These are phyloP conservation scores for Chiroxiphia lanceolata DNA, from an alignment of 2,797 vertebrate genomes.

Conservation along the genomic window DNA sequence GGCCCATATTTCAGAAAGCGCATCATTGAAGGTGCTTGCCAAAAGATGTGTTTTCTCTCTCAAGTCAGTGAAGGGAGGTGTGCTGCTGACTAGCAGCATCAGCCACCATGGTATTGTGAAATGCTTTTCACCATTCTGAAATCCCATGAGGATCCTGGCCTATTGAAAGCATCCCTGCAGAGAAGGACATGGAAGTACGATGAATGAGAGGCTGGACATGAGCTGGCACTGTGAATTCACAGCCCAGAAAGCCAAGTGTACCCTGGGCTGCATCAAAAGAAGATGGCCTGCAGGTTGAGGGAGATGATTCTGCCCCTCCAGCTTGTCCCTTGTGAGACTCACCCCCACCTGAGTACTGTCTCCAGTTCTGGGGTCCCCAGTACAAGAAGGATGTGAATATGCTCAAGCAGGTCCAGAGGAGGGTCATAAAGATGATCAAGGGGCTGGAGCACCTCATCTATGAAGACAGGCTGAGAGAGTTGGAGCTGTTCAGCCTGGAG, in stretches of 20 bases:
- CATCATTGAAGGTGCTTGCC: neutral
- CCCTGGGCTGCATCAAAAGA: neutral
- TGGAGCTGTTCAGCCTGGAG: neutral
- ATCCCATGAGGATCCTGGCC: neutral
- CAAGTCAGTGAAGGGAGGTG: neutral
- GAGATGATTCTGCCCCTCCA: neutral
- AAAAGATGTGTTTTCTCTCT: neutral
- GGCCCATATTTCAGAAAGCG: neutral
- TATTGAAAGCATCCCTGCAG: neutral
- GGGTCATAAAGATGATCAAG: neutral
- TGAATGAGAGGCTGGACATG: neutral
- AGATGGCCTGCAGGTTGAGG: neutral
- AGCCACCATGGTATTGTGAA: neutral
- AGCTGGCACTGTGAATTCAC: neutral
- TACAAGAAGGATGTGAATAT: neutral
- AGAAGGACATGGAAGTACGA: neutral
- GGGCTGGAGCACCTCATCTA: neutral
- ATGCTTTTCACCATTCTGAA: neutral
- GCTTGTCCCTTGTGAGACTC: neutral
- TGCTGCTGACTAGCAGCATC: neutral
- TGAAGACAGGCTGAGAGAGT: neutral
- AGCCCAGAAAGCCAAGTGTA: neutral
- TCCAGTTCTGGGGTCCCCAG: neutral
- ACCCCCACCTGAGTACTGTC: accelerated
- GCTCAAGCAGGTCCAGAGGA: neutral